phyloP scores from a whole-genome alignment of 2,888 invertebrate species.

The Cephus rjabovi region DNA sequence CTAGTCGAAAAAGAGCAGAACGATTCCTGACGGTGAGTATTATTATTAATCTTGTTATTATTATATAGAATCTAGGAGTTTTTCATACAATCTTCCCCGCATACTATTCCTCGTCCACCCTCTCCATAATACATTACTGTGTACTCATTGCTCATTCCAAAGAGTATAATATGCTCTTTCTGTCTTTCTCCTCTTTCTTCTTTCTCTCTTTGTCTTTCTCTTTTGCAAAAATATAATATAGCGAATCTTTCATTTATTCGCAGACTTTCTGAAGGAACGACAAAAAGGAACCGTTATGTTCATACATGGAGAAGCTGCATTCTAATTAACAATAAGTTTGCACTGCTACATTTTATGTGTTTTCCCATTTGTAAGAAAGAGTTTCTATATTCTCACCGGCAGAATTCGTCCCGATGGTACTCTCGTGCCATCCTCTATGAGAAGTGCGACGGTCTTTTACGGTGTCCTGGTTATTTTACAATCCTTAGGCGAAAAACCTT shows the following conservation, averaged over 20 bases:
- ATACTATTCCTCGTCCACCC: background rate
- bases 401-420: background rate
- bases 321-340: slow-evolving; percentile 19
- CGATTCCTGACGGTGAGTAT: background rate
- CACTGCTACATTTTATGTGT: background rate
- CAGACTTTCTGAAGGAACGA: slow-evolving; percentile 42
- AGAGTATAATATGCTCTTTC: slow-evolving; percentile 9
- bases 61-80: background rate
- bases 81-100: background rate
- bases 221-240: slow-evolving; percentile 53
- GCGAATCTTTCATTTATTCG: slow-evolving; percentile 26
- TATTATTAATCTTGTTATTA: slow-evolving; percentile 1
- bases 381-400: background rate
- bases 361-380: background rate
- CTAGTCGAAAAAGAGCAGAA: background rate
- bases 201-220: slow-evolving; percentile 26
- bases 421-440: slow-evolving; percentile 18
- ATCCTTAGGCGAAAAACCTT: background rate
- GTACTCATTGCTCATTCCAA: background rate
- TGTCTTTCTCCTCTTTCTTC: slow-evolving; percentile 8
- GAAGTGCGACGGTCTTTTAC: slow-evolving; percentile 29
- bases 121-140: background rate
- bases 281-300: slow-evolving; percentile 40
- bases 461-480: background rate
- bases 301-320: background rate